Evolutionary conservation across 2,888 invertebrate genomes (phyloP).

Genomic region (Rhamnusium bicolor): DNA sequence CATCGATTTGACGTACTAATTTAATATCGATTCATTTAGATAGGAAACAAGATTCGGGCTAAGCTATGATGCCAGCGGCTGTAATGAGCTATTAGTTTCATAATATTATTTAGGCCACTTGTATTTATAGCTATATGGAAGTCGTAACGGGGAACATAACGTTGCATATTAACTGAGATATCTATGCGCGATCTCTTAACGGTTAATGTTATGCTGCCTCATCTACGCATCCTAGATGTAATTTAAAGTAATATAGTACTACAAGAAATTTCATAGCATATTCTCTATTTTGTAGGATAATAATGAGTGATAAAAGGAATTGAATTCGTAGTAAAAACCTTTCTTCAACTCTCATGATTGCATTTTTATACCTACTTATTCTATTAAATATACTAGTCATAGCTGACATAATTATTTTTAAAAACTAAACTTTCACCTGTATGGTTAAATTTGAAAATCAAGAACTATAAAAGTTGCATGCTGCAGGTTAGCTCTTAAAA

Average conservation of each 20-base stretch:
- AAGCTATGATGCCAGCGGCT: conserved; percentile 11
- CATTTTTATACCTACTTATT: too few relatives aligned
- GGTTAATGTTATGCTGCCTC: conserved; percentile 43
- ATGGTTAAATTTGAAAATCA: too few relatives aligned
- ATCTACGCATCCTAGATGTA: conserved; percentile 43
- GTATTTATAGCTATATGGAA: conserved; percentile 29
- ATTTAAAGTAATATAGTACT: conserved; percentile 44
- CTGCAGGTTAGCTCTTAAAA: too few relatives aligned
- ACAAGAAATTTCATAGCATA: neutral
- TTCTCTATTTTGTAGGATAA: neutral
- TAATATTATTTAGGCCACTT: conserved; percentile 29
- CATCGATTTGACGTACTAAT: neutral
- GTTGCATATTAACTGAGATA: conserved; percentile 42
- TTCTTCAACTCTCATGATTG: neutral
- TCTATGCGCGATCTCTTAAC: conserved; percentile 48
- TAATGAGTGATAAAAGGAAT: neutral
- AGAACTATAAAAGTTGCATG: too few relatives aligned
- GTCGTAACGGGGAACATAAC: conserved; percentile 34
- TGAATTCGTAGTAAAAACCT: neutral
- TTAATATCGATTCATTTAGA: conserved; percentile 12
- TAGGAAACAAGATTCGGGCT: conserved; percentile 15
- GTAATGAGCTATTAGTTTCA: conserved; percentile 23
- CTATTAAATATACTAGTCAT: too few relatives aligned
- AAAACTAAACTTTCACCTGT: too few relatives aligned
- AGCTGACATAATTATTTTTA: too few relatives aligned